phyloP scores from a whole-genome alignment of 1,140 invertebrate genomes.

The Gryllus bimaculatus region DNA sequence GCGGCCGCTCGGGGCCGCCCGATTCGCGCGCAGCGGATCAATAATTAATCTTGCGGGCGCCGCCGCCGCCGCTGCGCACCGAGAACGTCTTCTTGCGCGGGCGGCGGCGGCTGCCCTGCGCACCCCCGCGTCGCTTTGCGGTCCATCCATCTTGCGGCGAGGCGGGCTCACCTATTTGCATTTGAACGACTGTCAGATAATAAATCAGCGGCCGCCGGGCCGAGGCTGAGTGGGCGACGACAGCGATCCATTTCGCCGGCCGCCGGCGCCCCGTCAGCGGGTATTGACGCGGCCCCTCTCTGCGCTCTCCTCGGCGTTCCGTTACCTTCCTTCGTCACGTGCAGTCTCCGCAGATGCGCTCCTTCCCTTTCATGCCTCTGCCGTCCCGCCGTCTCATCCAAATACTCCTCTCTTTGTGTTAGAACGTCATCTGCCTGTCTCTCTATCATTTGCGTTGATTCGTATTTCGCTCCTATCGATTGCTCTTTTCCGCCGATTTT shows the following conservation, averaged over 20 bases:
- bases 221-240: conserved; percentile 8
- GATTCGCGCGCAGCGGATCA: background rate
- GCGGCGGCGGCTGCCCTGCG: no score
- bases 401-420: no score
- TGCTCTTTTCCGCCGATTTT: no score
- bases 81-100: background rate
- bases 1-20: background rate
- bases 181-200: conserved; percentile 17
- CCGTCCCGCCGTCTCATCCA: no score
- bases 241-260: conserved; percentile 12
- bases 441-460: no score
- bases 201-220: conserved; percentile 11
- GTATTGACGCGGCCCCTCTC: background rate
- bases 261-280: background rate
- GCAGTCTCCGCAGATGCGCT: no score
- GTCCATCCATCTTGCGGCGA: background rate
- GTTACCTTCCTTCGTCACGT: background rate
- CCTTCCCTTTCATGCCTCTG: no score
- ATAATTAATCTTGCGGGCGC: background rate
- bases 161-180: conserved; percentile 10
- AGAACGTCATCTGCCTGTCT: no score
- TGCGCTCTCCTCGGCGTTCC: no score
- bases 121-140: background rate
- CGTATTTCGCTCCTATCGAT: no score
- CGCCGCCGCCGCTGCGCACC: background rate